A percentile compares a stretch with the other conserved stretches of the same genome.
These are phyloP conservation scores for Erpornis zantholeuca DNA, from an alignment of 2,113 vertebrate species.

Conservation along the genomic window DNA sequence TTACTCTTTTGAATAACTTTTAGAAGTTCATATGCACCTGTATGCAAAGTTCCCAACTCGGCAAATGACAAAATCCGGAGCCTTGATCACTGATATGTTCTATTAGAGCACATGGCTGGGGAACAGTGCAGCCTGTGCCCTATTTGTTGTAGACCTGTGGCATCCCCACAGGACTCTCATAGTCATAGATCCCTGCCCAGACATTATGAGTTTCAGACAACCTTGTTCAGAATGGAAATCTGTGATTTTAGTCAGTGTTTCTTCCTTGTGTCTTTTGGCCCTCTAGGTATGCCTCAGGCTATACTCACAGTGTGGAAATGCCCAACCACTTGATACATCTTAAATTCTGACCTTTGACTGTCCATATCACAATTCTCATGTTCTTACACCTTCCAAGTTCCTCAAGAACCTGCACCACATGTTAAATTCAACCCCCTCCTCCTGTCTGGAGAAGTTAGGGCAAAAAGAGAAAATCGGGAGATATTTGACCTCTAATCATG, in stretches of 20 bases:
- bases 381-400: neutral
- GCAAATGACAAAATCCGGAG: neutral
- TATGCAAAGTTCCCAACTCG: neutral
- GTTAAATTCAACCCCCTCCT: neutral
- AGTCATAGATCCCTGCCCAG: neutral
- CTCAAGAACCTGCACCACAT: neutral
- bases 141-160: neutral
- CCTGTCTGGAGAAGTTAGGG: neutral
- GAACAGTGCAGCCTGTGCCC: neutral
- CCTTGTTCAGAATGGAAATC: neutral
- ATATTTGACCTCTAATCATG: neutral
- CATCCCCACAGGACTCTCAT: neutral
- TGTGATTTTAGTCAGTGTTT: neutral
- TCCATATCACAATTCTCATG: neutral
- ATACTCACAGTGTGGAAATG: neutral
- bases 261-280: neutral
- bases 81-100: accelerated
- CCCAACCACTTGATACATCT: neutral
- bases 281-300: neutral
- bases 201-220: neutral
- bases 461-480: neutral
- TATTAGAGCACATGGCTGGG: neutral
- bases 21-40: neutral
- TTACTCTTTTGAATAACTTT: neutral
- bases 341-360: neutral